These are phyloP conservation scores for Amphiprion clarkii DNA, from an alignment of 2,797 vertebrate species.

Conservation along the genomic window DNA sequence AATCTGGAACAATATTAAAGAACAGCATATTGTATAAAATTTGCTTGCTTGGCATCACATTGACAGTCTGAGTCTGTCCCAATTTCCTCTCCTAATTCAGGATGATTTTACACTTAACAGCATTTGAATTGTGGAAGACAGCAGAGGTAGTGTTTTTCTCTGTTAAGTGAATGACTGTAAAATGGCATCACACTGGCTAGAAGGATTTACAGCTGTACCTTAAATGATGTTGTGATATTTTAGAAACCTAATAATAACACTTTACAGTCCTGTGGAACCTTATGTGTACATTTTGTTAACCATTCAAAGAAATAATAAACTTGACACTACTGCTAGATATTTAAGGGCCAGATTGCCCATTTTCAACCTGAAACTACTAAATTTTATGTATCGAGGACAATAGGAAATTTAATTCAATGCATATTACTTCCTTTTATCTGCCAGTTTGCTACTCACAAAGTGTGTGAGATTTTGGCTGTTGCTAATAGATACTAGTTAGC, in stretches of 20 bases:
- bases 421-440: neutral
- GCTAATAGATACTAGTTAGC: neutral
- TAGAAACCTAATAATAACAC: neutral
- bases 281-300: neutral
- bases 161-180: neutral
- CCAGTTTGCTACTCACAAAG: constrained; percentile 3
- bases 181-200: neutral
- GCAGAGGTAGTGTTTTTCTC: too few relatives aligned
- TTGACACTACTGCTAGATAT: neutral
- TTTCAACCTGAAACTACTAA: constrained; percentile 6
- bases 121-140: too few relatives aligned
- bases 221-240: neutral
- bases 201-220: neutral
- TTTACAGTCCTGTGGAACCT: too few relatives aligned
- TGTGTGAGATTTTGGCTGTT: too few relatives aligned
- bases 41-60: constrained; percentile 1
- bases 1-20: constrained; percentile 14
- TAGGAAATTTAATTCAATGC: neutral
- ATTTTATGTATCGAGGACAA: neutral
- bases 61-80: neutral
- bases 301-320: neutral
- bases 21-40: constrained; percentile 5
- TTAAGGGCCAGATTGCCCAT: neutral
- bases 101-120: neutral
- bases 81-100: constrained; percentile 1